These are phyloP conservation scores for Amphibalanus amphitrite DNA, from an alignment of 1,140 invertebrate genomes.

Conservation along the genomic window DNA sequence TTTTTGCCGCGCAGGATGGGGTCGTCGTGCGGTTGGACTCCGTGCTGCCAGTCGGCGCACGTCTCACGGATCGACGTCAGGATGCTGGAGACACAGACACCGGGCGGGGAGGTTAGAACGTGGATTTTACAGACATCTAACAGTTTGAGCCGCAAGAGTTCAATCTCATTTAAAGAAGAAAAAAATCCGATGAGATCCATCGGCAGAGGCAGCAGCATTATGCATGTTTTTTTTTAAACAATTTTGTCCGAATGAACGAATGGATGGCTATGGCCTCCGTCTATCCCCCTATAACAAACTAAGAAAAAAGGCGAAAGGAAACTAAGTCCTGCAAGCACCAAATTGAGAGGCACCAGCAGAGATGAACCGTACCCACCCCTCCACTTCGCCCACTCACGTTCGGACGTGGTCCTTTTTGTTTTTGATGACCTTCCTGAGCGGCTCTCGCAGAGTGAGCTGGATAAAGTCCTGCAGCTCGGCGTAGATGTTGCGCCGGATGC, in stretches of 20 bases:
- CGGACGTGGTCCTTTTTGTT: slow-evolving; percentile 94
- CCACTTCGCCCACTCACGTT: slow-evolving; percentile 8
- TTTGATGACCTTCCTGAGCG: slow-evolving; percentile 88
- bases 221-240: not conserved
- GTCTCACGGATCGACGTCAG: slow-evolving; percentile 89
- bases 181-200: not conserved
- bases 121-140: too few species aligned
- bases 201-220: not conserved
- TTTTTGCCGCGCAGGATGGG: slow-evolving; percentile 90
- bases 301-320: too few species aligned
- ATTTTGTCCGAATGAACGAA: too few species aligned
- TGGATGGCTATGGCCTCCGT: too few species aligned
- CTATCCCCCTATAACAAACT: too few species aligned
- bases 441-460: slow-evolving; percentile 73
- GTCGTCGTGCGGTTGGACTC: slow-evolving; percentile 78
- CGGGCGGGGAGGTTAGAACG: too few species aligned
- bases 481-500: slow-evolving; percentile 86
- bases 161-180: not conserved
- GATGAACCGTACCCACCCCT: not conserved
- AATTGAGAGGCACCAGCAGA: not conserved
- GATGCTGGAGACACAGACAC: slow-evolving; percentile 41
- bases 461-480: slow-evolving; percentile 96
- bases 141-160: not conserved
- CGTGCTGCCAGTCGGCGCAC: slow-evolving; percentile 87
- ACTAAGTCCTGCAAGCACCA: too few species aligned